Percentiles rank a stretch among this genome's conserved stretches.
Evolutionary conservation across 2,113 vertebrate genomes (phyloP).

Genomic region (Rhabdornis inornatus): DNA sequence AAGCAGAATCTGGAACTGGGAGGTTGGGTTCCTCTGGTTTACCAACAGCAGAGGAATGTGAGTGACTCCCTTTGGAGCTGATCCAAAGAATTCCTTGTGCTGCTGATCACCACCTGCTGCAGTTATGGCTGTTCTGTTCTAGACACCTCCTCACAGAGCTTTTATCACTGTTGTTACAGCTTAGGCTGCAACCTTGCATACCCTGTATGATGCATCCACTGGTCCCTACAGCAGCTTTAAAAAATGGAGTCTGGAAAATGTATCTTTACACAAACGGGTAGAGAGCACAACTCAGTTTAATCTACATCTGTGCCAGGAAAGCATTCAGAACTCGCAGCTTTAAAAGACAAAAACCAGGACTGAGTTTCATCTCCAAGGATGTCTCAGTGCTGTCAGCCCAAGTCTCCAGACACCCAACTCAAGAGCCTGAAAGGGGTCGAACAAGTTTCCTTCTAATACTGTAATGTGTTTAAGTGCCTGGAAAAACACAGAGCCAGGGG

Average conservation of each 20-base stretch:
- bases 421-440: conserved; percentile 40
- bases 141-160: not conserved
- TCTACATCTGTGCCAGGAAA: not conserved
- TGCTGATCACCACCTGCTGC: not conserved
- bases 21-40: not conserved
- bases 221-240: not conserved
- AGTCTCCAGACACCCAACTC: conserved; percentile 27
- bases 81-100: not conserved
- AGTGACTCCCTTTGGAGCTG: not conserved
- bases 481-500: conserved; percentile 39
- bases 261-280: not conserved
- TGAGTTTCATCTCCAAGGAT: conserved; percentile 26
- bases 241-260: not conserved
- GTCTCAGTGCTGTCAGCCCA: conserved; percentile 24
- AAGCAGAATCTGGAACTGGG: not conserved
- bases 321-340: not conserved
- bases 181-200: not conserved
- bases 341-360: conserved; percentile 9
- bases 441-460: conserved; percentile 54
- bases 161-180: not conserved
- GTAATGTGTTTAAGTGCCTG: conserved; percentile 53
- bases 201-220: not conserved
- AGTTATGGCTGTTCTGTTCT: not conserved
- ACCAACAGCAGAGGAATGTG: not conserved
- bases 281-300: not conserved